Percentiles rank a stretch among this genome's conserved stretches.
Evolutionary conservation across 2,888 invertebrate genomes (phyloP).

Genomic region (Spisula subtruncata): DNA sequence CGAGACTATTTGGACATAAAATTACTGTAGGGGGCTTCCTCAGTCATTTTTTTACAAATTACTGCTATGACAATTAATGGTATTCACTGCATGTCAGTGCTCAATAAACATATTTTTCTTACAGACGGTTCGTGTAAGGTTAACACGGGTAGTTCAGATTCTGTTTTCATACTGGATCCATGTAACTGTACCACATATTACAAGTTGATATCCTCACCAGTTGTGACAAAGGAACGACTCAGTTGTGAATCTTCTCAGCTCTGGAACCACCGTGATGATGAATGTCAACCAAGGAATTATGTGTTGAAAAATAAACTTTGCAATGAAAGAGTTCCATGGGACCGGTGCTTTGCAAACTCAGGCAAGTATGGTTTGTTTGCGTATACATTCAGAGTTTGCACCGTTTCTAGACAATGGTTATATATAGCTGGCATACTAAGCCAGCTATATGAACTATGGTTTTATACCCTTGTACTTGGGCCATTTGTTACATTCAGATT

Average conservation of each 20-base stretch:
- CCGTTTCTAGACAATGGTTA: too few relatives aligned
- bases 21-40: too few relatives aligned
- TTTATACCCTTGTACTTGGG: too few relatives aligned
- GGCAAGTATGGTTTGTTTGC: constrained; percentile 16
- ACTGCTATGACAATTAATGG: too few relatives aligned
- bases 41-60: too few relatives aligned
- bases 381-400: too few relatives aligned
- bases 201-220: constrained; percentile 2
- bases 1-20: too few relatives aligned
- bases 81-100: too few relatives aligned
- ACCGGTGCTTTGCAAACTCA: constrained; percentile 44
- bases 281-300: constrained; percentile 29
- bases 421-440: too few relatives aligned
- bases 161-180: constrained; percentile 33
- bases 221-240: constrained; percentile 12
- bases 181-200: constrained; percentile 54
- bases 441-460: too few relatives aligned
- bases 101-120: neutral
- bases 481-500: too few relatives aligned
- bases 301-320: constrained; percentile 46
- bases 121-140: constrained; percentile 6
- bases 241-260: constrained; percentile 41
- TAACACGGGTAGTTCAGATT: neutral
- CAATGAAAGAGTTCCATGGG: constrained; percentile 49
- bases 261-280: constrained; percentile 46